A percentile compares a stretch with the other conserved stretches of the same genome.
These are phyloP conservation scores for Salpingus planirostris DNA, from an alignment of 2,888 invertebrate species.

Conservation along the genomic window DNA sequence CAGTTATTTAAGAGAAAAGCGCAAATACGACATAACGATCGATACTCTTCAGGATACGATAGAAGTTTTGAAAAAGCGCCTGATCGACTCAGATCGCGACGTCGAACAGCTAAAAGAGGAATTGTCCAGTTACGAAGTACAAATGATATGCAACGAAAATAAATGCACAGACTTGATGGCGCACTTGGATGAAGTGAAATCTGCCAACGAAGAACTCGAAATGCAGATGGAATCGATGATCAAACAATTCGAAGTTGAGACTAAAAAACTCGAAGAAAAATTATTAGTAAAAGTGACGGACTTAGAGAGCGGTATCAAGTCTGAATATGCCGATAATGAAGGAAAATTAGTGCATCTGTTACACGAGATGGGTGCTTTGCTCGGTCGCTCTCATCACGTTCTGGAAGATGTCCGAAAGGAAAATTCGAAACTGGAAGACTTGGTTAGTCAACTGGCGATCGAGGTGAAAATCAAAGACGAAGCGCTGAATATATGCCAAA, in stretches of 20 bases:
- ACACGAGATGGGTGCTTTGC: conserved; percentile 17
- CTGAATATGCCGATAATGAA: conserved; percentile 1
- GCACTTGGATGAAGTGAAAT: conserved; percentile 26
- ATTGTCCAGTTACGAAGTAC: conserved; percentile 30
- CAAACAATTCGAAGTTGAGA: conserved; percentile 26
- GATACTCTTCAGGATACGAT: conserved; percentile 50
- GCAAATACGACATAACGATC: conserved; percentile 51
- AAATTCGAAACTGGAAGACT: conserved; percentile 17
- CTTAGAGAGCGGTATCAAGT: conserved; percentile 12
- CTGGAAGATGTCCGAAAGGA: conserved; percentile 21
- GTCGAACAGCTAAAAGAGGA: conserved; percentile 47
- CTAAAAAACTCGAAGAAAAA: conserved; percentile 24
- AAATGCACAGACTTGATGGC: conserved; percentile 27
- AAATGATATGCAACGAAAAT: conserved; percentile 31
- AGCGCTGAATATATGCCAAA: too few relatives aligned
- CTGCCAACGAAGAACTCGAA: conserved; percentile 31
- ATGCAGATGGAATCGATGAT: conserved; percentile 30
- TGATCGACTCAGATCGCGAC: conserved; percentile 52
- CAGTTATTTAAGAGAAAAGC: conserved; percentile 46
- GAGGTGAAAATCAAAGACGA: conserved; percentile 16
- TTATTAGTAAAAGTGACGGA: conserved; percentile 27
- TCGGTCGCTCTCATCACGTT: conserved; percentile 22
- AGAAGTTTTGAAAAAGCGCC: conserved; percentile 48
- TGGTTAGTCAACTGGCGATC: conserved; percentile 13
- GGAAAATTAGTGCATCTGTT: conserved; percentile 15